A percentile compares a stretch with the other conserved stretches of the same genome.
phyloP scores from a whole-genome alignment of 1,140 invertebrate genomes.

The Amyelois transitella region DNA sequence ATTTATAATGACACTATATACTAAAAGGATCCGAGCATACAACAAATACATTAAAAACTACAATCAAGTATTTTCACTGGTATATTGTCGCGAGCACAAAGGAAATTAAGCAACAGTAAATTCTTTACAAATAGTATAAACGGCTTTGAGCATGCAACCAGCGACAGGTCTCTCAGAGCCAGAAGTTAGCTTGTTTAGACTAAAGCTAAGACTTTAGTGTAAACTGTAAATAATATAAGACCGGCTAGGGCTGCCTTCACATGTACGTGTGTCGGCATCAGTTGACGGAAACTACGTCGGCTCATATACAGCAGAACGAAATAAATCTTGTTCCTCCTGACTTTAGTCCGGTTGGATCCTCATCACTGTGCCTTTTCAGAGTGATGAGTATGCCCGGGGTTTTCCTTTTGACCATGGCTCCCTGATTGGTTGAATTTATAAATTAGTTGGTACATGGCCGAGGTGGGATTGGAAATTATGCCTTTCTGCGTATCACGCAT shows the following conservation, averaged over 20 bases:
- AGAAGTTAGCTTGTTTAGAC: slow-evolving; percentile 48
- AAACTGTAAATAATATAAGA: slow-evolving; percentile 49
- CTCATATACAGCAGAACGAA: slow-evolving; percentile 3
- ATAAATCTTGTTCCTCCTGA: no score
- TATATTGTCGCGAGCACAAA: neutral
- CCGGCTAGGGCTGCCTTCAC: slow-evolving; percentile 40
- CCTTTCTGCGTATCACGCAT: no score
- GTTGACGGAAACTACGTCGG: slow-evolving; percentile 39
- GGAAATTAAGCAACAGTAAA: neutral
- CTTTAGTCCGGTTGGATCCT: no score
- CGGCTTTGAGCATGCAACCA: slow-evolving; percentile 2
- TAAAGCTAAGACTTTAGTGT: slow-evolving; percentile 35
- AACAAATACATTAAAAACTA: neutral
- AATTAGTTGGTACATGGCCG: no score
- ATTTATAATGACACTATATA: no score
- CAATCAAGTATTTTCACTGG: neutral
- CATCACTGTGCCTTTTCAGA: no score
- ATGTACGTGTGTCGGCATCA: slow-evolving; percentile 47
- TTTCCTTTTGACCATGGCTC: no score
- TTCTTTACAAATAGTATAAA: slow-evolving; percentile 1
- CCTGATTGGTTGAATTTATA: no score
- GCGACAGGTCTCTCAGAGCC: slow-evolving; percentile 13
- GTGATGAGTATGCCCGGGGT: no score
- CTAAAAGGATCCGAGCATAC: no score
- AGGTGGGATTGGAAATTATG: no score